Base-by-base conservation (phyloP, 1,140 invertebrate species). In the Trachelipus rathkii region DNA sequence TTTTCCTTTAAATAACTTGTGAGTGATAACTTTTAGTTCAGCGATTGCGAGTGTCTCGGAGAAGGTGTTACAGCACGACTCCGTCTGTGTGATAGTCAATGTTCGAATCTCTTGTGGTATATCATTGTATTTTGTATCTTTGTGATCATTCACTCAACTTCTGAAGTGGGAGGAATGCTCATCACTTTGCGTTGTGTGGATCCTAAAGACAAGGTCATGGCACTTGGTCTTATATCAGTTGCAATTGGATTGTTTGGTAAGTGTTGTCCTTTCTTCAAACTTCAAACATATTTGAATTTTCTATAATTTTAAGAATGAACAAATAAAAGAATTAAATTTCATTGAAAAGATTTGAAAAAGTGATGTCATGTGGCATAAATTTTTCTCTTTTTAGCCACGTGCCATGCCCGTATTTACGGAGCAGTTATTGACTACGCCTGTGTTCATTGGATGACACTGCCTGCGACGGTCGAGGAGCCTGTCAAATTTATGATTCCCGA, bases 201-300 rank as follows among this genome's bases (percentile, higher is more conserved):
- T 85, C 93, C 93, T 24, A 89, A 90, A 86, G 94, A 96, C 84
- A 96, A 96, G 85, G 94, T 94, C 46, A 95, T 96, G 93, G 95
- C 95, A 72, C 89, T 96, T 82, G 95, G 94, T 15, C 89, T 96
- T 76, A 95, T 96, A 84, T 93, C 95, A 83, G 95, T 95, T 86
- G 93, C 94, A 71, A 95, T 95, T 81, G 94, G 94, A 53, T 87
- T 96, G 78, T 95, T 96, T 85, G 94, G 94, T 90, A 84, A 88
- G 85, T 85, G 46, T 1, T n/a, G 10, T 10, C 50, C 24, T 78
- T 24, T 21, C 19, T 0, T 75, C 76, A 23, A 46, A 44, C 13
- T n/a, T 66, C 13, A 73, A 53, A 45, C 69, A 21, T 69, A 45
- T 68, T 74, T 43, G 33, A n/a, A 76, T 74, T 69, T 19, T 19